phyloP scores from a whole-genome alignment of 1,140 invertebrate genomes.

The Listronotus oregonensis region DNA sequence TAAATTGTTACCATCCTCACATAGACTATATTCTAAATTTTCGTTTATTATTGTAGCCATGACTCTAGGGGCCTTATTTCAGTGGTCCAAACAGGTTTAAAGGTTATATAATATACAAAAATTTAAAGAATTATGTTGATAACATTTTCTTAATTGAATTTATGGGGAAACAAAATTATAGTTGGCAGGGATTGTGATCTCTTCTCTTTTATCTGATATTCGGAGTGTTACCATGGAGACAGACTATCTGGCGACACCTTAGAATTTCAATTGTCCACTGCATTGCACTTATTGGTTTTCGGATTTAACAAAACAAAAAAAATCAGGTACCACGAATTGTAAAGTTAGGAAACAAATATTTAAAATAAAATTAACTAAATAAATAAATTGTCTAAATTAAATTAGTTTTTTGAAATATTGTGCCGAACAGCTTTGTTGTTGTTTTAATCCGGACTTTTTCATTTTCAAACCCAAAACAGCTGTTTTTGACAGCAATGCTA shows the following conservation, averaged over 20 bases:
- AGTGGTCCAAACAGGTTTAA: neutral
- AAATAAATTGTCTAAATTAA: no score
- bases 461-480: neutral
- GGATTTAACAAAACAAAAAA: no score
- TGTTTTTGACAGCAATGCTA: neutral
- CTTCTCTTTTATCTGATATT: neutral
- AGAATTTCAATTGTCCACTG: neutral
- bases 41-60: slow-evolving; percentile 1
- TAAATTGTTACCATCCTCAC: slow-evolving; percentile 1
- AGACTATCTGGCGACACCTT: slow-evolving; percentile 29
- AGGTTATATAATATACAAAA: neutral
- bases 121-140: neutral
- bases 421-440: no score
- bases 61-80: neutral
- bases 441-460: neutral
- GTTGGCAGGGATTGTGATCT: neutral
- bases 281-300: no score
- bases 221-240: slow-evolving; percentile 24
- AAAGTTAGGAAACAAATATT: no score
- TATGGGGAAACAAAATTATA: neutral
- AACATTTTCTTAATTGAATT: neutral
- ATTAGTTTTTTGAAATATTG: no score
- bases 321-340: no score
- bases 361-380: no score
- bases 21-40: neutral